Base-by-base conservation (phyloP, 2,797 vertebrate species). In the Masticophis lateralis region DNA sequence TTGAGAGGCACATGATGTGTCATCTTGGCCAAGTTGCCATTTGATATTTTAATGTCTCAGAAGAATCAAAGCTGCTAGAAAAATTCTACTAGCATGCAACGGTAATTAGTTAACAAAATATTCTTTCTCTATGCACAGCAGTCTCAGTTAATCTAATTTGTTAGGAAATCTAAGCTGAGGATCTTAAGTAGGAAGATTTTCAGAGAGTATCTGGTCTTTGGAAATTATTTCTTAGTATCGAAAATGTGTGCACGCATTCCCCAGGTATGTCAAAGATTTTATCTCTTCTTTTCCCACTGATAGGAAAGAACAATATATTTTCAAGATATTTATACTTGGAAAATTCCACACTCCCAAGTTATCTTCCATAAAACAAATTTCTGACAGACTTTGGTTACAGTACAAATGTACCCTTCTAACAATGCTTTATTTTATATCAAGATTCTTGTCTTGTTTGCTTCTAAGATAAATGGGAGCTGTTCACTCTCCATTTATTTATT, bases 111-210 rank as follows among this genome's bases (percentile, higher is more conserved):
- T 56, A 66, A 89, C 79, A 28, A 59, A 53, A 43, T 89, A 57
- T 88, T 89, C 47, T 91, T 83, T 79, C 22, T 32, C 90, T 87
- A n/a, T 51, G 53, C 43, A 4, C 12, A 28, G 4, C 13, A 22
- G 10, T 9, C 18, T 74, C 32, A 9, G 0, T 11, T 32, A 13
- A 2, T 55, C 63, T 32, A 86, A 66, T 88, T 90, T 86, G 56
- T 55, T 92, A 63, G 51, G 86, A 88, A 91, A 61, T 88, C 87
- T n/a, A 92, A 92, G 16, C 61, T 9, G 37, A 55, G 27, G 89
- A 61, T 63, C 79, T 60, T 74, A 92, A 20, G 25, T 43, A 87
- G n/a, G 47, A 92, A 28, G 16, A 90, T 79, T 83, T n/a, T 88
- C 56, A 25, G 55, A 88, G 79, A 79, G 28, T 37, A 6, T 69